Evolutionary conservation across 2,113 vertebrate species (phyloP), one percentile per base, ranked within the genome.

Genomic region (Dasyornis broadbenti): DNA sequence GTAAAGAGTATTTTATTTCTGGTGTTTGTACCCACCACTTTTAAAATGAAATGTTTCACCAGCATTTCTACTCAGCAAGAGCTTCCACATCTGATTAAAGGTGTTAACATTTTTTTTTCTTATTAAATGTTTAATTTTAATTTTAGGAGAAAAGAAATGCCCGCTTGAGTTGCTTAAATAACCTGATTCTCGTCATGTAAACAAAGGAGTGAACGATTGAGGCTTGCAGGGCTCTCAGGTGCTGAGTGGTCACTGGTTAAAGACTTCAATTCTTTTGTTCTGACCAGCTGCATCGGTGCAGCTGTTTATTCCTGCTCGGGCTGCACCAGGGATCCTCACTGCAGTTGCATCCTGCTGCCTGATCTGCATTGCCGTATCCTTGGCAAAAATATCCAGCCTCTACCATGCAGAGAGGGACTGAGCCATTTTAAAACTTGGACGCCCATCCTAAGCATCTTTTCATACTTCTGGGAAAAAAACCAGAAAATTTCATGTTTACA

Each of bases 261-360:
- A 77, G 8, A 12, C 22, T 45, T 15, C 1, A 24, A 45, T 27
- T 47, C 71, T 39, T 70, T 49, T 85, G 65, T 79, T 59, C 82
- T 54, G 54, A 20, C 13, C 44, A 39, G 65, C 86, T 57, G 54
- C 85, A 76, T 28, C 26, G 17, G 71, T 45, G 71, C 82, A 79
- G 81, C 45, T 71, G 4, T 50, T 79, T 57, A 20, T 20, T 57
- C 33, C 84, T 85, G 49, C 12, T 37, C 15, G 23, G 78, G 20
- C 85, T 90, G 88, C 70, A 56, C 28, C 73, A 54, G 82, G 73
- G 75, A 88, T 26, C 27, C 66, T 18, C 27, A 15, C 63, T 85
- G 93, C 91, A 92, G 86, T 23, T 87, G 77, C 52, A 87, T 87
- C 89, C 94, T 24, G 26, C 77, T 86, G 95, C 93, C 89, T 97